Evolutionary conservation across 2,888 invertebrate genomes (phyloP).

Genomic region (Oegoconia quadripuncta): DNA sequence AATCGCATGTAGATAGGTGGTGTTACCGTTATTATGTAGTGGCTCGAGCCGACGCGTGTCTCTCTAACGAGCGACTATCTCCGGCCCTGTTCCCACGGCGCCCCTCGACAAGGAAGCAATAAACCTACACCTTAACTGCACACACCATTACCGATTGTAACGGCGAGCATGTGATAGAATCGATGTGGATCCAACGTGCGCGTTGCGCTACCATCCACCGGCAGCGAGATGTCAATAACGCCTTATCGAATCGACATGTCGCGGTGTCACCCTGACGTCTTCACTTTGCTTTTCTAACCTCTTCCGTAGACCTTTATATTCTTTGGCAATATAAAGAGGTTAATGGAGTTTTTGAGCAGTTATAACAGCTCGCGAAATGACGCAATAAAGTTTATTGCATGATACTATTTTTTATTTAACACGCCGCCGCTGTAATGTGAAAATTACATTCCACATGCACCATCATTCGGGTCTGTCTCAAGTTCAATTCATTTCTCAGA

Average conservation of each 20-base stretch:
- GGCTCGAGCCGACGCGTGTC: conserved; percentile 50
- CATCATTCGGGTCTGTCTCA: background rate
- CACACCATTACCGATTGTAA: conserved; percentile 74
- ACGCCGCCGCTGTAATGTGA: background rate
- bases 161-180: conserved; percentile 65
- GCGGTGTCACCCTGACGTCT: conserved; percentile 14
- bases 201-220: too few species aligned
- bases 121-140: conserved; percentile 75
- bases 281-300: conserved; percentile 9
- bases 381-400: conserved; percentile 3
- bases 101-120: conserved; percentile 69
- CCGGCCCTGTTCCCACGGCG: conserved; percentile 67
- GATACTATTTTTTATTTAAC: background rate
- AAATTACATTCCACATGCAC: background rate
- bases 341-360: conserved; percentile 1
- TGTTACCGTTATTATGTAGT: conserved; percentile 27
- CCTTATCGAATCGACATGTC: conserved; percentile 62
- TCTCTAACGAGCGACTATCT: conserved; percentile 71
- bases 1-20: conserved; percentile 22
- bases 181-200: conserved; percentile 55
- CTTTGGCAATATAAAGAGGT: conserved; percentile 1
- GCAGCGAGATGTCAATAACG: conserved; percentile 60
- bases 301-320: conserved; percentile 8
- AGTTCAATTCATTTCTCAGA: background rate
- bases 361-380: background rate